A percentile compares a stretch with the other conserved stretches of the same genome.
Evolutionary conservation across 1,140 invertebrate species (phyloP).

Genomic region (Oryzaephilus surinamensis): DNA sequence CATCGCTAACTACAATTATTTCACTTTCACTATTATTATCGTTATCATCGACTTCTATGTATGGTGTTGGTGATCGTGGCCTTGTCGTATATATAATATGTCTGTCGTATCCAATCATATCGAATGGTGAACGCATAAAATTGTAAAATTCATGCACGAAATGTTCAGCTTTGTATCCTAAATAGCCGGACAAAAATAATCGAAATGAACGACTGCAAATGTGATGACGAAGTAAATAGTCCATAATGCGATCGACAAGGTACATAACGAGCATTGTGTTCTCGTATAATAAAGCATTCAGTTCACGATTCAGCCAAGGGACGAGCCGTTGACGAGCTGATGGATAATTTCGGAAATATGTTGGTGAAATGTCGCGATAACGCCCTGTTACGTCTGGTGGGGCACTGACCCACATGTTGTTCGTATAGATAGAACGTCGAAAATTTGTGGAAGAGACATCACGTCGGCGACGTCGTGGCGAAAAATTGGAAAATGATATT

Average conservation of each 20-base stretch:
- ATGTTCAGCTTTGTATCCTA: slow-evolving; percentile 56
- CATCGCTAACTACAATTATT: slow-evolving; percentile 9
- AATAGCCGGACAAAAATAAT: slow-evolving; percentile 44
- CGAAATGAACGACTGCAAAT: slow-evolving; percentile 67
- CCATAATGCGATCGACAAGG: slow-evolving; percentile 57
- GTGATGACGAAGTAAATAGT: slow-evolving; percentile 53
- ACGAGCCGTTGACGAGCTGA: slow-evolving; percentile 68
- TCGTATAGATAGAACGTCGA: slow-evolving; percentile 64
- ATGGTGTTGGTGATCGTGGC: slow-evolving; percentile 5
- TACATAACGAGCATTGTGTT: slow-evolving; percentile 49
- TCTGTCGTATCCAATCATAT: slow-evolving; percentile 66
- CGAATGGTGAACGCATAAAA: slow-evolving; percentile 76
- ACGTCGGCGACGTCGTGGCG: slow-evolving; percentile 16
- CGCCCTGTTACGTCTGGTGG: slow-evolving; percentile 53
- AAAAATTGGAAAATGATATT: too few species aligned
- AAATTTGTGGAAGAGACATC: slow-evolving; percentile 26
- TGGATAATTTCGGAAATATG: slow-evolving; percentile 66
- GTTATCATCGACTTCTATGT: slow-evolving; percentile 11
- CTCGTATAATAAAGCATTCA: slow-evolving; percentile 57
- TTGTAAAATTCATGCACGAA: slow-evolving; percentile 84
- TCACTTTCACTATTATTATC: too few species aligned
- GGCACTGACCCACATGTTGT: slow-evolving; percentile 60
- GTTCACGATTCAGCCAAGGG: slow-evolving; percentile 80
- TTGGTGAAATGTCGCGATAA: slow-evolving; percentile 59
- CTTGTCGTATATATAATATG: slow-evolving; percentile 34